Base-by-base conservation (phyloP, 2,888 invertebrate genomes). In the Disparrhopalites patrizii region DNA sequence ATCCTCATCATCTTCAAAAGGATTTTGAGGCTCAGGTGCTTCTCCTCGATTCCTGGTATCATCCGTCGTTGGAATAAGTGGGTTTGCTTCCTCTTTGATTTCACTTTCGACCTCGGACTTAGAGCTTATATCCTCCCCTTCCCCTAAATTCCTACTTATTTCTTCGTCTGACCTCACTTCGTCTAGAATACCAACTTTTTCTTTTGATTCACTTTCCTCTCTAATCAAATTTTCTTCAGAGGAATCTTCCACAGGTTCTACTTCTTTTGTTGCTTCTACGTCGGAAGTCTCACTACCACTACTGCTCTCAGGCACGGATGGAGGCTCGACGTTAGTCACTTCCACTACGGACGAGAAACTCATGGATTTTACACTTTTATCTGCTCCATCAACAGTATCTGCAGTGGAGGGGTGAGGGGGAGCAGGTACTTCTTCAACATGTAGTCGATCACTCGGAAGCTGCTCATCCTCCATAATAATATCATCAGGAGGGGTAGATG, bases 271-370 rank as follows among this genome's bases (percentile, higher is more conserved):
- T 51, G 5, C 51, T n/a, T 31, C 30, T 38, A n/a, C 20, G 40
- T 58, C 40, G 3, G 43, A 13, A 58, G 30, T 30, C 15, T 27
- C 20, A 52, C 27, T 47, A 8, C 47, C 47, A 47, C 58, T 58
- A 10, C 40, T 28, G 1, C n/a, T n/a, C n/a, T n/a, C n/a, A n/a
- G n/a, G n/a, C n/a, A n/a, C n/a, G 52, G 18, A 15, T 28, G 27
- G 23, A n/a, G 40, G 27, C 13, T 51, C 36, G 30, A 62, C 54
- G 25, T 62, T 36, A 7, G 62, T 8, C n/a, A 62, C 62, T 20
- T 50, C 52, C n/a, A 62, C 62, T 23, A 62, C 38, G 8, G 38
- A 40, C 2, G 62, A 62, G 28, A 62, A 62, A 36, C 62, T 62
- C 2, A 62, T 20, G 20, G 43, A 43, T 43, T 15, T 43, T 15